A percentile compares a stretch with the other conserved stretches of the same genome.
Conservation (phyloP, 2,888 invertebrate species). For the Drosophila neonasuta region DNA sequence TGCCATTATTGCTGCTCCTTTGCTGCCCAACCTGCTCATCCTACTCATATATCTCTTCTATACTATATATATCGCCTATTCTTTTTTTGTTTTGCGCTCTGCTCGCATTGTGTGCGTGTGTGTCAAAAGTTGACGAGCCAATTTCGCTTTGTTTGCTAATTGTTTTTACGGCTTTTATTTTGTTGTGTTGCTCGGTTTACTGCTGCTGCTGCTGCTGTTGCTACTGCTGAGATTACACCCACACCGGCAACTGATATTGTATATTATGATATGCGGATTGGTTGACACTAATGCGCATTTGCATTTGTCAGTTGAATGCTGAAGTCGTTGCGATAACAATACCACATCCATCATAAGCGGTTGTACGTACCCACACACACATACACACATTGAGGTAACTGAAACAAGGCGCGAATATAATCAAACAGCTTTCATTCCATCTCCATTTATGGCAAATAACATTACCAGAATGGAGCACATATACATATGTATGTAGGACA, state of each 20-base stretch:
- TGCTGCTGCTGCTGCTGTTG: not conserved
- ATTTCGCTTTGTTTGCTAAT: constrained; percentile 45
- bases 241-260: constrained; percentile 13
- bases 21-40: constrained; percentile 22
- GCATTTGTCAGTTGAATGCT: constrained; percentile 24
- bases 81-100: constrained; percentile 4
- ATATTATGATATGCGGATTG: constrained; percentile 13
- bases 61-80: not conserved
- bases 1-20: constrained; percentile 38
- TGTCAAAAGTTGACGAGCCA: constrained; percentile 44
- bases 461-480: constrained; percentile 10
- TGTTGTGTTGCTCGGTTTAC: not conserved
- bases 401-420: constrained; percentile 35
- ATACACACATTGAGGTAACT: constrained; percentile 7
- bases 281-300: constrained; percentile 38
- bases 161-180: constrained; percentile 21
- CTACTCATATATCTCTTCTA: constrained; percentile 3
- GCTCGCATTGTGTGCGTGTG: constrained; percentile 5
- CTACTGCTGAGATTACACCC: constrained; percentile 9
- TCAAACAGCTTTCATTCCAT: constrained; percentile 39
- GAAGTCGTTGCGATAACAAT: not conserved
- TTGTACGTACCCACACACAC: not conserved
- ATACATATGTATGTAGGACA: constrained; percentile 13
- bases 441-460: constrained; percentile 23
- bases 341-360: constrained; percentile 7